These are phyloP conservation scores for Drosophila imparisetae DNA, from an alignment of 2,888 invertebrate genomes.

Conservation along the genomic window DNA sequence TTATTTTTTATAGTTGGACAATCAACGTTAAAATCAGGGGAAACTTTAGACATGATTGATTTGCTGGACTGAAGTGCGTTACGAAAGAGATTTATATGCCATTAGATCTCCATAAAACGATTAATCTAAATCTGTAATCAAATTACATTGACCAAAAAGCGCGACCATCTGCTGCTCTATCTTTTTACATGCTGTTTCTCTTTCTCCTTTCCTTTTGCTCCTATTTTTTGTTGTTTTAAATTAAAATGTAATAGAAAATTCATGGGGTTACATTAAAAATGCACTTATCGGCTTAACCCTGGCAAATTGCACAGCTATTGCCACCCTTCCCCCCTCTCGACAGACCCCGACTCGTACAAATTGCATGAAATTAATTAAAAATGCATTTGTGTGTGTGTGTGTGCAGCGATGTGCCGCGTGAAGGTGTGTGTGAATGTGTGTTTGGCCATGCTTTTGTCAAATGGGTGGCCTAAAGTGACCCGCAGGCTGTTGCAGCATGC, in stretches of 20 bases:
- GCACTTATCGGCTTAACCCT: constrained; percentile 79
- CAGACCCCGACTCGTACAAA: constrained; percentile 62
- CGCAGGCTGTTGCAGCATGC: constrained; percentile 65
- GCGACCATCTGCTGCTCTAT: constrained; percentile 23
- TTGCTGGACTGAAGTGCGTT: constrained; percentile 33
- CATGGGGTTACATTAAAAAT: constrained; percentile 78
- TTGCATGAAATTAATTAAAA: constrained; percentile 81
- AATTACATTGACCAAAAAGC: constrained; percentile 60
- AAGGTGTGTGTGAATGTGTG: constrained; percentile 20
- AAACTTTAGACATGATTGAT: constrained; percentile 70
- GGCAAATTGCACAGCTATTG: constrained; percentile 62
- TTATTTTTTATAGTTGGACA: constrained; percentile 33
- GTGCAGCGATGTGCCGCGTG: constrained; percentile 21
- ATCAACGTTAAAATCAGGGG: constrained; percentile 30
- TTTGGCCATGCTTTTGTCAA: constrained; percentile 72
- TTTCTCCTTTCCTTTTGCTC: constrained; percentile 33
- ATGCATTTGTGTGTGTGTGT: constrained; percentile 54
- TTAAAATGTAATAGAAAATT: constrained; percentile 80
- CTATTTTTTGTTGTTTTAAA: constrained; percentile 71
- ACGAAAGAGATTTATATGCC: constrained; percentile 58
- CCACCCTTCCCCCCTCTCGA: neutral
- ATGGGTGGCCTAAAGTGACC: constrained; percentile 77
- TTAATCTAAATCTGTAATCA: constrained; percentile 78
- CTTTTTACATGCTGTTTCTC: neutral
- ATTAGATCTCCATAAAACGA: constrained; percentile 73